Evolutionary conservation across 2,797 vertebrate genomes (phyloP).

Genomic region (Rhinella marina): DNA sequence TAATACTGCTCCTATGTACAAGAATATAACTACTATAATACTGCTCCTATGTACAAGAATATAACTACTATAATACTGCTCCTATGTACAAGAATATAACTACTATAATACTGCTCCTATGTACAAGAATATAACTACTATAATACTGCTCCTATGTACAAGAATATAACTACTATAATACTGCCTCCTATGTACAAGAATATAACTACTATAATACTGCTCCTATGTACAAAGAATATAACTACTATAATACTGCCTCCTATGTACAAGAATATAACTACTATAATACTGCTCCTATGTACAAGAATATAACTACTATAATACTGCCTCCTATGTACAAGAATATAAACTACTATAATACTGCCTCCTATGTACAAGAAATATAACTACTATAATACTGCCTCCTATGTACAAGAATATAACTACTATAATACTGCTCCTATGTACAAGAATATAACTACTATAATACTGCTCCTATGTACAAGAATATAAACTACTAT

Average conservation of each 20-base stretch:
- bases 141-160: not conserved
- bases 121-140: not conserved
- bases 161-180: slow-evolving; percentile 3
- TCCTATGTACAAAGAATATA: not conserved
- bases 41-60: no score
- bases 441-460: slow-evolving; percentile 23
- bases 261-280: slow-evolving; percentile 6
- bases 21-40: slow-evolving; percentile 6
- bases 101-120: not conserved
- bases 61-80: not conserved
- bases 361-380: slow-evolving; percentile 3
- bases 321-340: slow-evolving; percentile 18
- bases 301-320: slow-evolving; percentile 25
- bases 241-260: slow-evolving; percentile 5
- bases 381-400: slow-evolving; percentile 15
- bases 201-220: not conserved
- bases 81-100: not conserved
- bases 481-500: slow-evolving; percentile 27
- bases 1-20: not conserved
- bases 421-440: slow-evolving; percentile 18
- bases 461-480: slow-evolving; percentile 16
- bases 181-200: not conserved
- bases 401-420: slow-evolving; percentile 14
- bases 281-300: slow-evolving; percentile 11
- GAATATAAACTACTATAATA: slow-evolving; percentile 22